Base-by-base conservation (phyloP, 2,888 invertebrate genomes). In the Torymus auratus region DNA sequence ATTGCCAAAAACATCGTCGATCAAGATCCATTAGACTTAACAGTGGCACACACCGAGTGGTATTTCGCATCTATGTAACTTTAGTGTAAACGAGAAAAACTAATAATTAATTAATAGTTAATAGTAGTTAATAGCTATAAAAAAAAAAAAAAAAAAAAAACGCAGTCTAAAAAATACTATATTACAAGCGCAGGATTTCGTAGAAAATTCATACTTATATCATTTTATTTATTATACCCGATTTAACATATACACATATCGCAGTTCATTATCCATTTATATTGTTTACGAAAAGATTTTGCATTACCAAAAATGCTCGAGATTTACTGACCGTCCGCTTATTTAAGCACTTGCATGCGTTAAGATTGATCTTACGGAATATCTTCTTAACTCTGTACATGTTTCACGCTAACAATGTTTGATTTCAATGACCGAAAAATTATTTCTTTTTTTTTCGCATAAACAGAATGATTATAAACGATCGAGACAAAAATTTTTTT, bases 101-200 rank as follows among this genome's bases (percentile, higher is more conserved):
- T 74, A 75, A 62, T 76, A 52, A 68, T 56, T 58, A 72, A 71
- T 56, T 17, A 68, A 69, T 58, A 79, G 53, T 60, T 72, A 73
- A 73, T 81, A 78, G 71, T 78, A 65, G 55, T 62, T 78, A 78
- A 41, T 41, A 41, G 41, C 41, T 41, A 41, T 7, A 41, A 5
- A 41, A 41, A 81, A 41, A 41, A 5, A 41, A 41, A 81, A 76
- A 71, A 61, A 60, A 72, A 61, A 60, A 72, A 70, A 76, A 78
- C 78, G 75, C 62, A 75, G 28, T 65, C 68, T 62, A 68, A 74
- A 70, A 62, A 1, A 78, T 78, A 76, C 52, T 78, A 78, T 82
- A 76, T 76, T 79, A 82, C 82, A 82, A 76, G 69, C 68, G 60
- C 58, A 69, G 56, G 60, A 79, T 76, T 82, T 58, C 3, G 2